Evolutionary conservation across 2,888 invertebrate species (phyloP).

Genomic region (Pseudococcus longispinus): DNA sequence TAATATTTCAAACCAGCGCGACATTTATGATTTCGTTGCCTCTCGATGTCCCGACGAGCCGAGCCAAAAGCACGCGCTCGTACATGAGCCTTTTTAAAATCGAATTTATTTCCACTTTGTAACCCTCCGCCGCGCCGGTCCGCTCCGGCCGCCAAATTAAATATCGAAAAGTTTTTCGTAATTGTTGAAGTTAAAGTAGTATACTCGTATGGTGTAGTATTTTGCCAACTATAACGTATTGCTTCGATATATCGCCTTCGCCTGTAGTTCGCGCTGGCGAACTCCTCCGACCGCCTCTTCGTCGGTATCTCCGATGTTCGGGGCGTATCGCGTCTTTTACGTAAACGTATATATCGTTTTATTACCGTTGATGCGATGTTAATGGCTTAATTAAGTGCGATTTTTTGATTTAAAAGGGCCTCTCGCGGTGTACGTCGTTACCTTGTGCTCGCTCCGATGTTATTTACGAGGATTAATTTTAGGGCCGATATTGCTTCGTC

Average conservation of each 20-base stretch:
- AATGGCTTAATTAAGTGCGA: conserved; percentile 21
- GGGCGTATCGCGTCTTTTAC: not conserved
- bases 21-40: conserved; percentile 7
- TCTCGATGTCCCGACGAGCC: not conserved
- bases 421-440: not conserved
- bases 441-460: not conserved
- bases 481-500: not conserved
- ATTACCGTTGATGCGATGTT: conserved; percentile 14
- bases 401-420: conserved; percentile 4
- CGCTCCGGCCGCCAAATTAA: conserved; percentile 3
- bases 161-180: conserved; percentile 28
- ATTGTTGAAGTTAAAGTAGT: conserved; percentile 12
- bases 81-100: conserved; percentile 10
- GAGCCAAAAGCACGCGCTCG: conserved; percentile 1
- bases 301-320: not conserved
- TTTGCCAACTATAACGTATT: conserved; percentile 12
- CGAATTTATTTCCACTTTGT: conserved; percentile 28
- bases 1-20: not conserved
- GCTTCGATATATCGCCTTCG: not conserved
- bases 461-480: not conserved
- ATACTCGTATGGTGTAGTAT: not conserved
- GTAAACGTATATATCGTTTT: not conserved
- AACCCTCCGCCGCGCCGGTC: not conserved
- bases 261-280: not conserved
- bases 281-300: not conserved